phyloP scores from a whole-genome alignment of 2,888 invertebrate genomes.

The Trissonchulus sp. region DNA sequence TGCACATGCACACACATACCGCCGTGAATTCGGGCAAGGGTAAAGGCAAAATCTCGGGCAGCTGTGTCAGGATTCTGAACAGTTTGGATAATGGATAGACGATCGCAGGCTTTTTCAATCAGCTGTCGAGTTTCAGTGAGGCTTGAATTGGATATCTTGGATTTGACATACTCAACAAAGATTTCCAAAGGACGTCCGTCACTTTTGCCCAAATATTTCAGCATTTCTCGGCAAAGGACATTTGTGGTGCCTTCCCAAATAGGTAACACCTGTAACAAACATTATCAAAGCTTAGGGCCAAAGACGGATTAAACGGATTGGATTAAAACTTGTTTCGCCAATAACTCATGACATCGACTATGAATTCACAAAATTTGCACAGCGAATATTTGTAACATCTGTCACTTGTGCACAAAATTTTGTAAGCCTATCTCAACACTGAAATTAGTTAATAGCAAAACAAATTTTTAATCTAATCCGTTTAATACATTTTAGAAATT shows the following conservation, averaged over 20 bases:
- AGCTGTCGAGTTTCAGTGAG: not conserved
- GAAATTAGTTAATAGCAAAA: too few species aligned
- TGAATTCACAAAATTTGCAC: too few species aligned
- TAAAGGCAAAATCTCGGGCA: slow-evolving; percentile 58
- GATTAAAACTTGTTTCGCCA: too few species aligned
- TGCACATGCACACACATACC: slow-evolving; percentile 42
- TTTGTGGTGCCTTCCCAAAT: slow-evolving; percentile 63
- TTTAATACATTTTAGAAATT: too few species aligned
- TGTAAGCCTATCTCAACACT: too few species aligned
- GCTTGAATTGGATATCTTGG: not conserved
- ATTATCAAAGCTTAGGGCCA: too few species aligned
- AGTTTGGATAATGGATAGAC: not conserved
- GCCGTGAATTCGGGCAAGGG: slow-evolving; percentile 54
- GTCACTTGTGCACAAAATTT: too few species aligned
- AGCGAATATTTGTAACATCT: too few species aligned
- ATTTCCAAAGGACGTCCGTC: slow-evolving; percentile 54
- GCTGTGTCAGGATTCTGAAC: slow-evolving; percentile 48
- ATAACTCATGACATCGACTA: too few species aligned
- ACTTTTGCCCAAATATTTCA: slow-evolving; percentile 57
- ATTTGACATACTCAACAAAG: slow-evolving; percentile 47
- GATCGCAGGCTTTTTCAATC: not conserved
- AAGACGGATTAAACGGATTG: too few species aligned
- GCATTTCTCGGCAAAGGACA: slow-evolving; percentile 59
- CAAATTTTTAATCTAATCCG: too few species aligned
- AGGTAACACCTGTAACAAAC: slow-evolving; percentile 55